Conservation (phyloP, 2,797 vertebrate species). For the Morus bassanus region DNA sequence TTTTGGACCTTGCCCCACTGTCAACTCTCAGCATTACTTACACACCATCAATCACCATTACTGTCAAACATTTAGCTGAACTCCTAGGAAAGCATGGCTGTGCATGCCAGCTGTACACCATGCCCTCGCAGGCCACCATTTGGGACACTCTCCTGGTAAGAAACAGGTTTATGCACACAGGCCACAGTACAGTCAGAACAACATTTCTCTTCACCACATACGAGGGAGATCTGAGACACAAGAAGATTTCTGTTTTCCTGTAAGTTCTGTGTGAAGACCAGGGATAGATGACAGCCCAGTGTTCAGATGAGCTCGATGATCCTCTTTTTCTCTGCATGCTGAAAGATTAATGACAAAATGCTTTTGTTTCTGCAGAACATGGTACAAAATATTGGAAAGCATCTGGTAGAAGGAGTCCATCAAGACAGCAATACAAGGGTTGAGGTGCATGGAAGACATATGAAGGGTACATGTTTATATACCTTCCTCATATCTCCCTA, state of each 20-base stretch:
- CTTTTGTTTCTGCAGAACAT: not conserved
- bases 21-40: conserved; percentile 43
- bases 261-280: not conserved
- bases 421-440: not conserved
- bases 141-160: not conserved
- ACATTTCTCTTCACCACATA: not conserved
- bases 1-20: conserved; percentile 54
- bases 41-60: conserved; percentile 29
- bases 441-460: not conserved
- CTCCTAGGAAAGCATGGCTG: not conserved
- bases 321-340: not conserved
- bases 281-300: not conserved
- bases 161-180: not conserved
- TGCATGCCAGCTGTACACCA: not conserved
- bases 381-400: not conserved
- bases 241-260: not conserved
- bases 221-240: not conserved
- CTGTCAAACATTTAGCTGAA: not conserved
- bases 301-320: not conserved
- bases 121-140: not conserved
- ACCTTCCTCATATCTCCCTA: not conserved
- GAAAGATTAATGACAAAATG: not conserved
- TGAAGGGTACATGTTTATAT: not conserved
- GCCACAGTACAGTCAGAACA: not conserved
- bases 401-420: not conserved